A percentile compares a stretch with the other conserved stretches of the same genome.
phyloP scores from a whole-genome alignment of 2,113 vertebrate species.

The Sinocyclocheilus rhinocerous region DNA sequence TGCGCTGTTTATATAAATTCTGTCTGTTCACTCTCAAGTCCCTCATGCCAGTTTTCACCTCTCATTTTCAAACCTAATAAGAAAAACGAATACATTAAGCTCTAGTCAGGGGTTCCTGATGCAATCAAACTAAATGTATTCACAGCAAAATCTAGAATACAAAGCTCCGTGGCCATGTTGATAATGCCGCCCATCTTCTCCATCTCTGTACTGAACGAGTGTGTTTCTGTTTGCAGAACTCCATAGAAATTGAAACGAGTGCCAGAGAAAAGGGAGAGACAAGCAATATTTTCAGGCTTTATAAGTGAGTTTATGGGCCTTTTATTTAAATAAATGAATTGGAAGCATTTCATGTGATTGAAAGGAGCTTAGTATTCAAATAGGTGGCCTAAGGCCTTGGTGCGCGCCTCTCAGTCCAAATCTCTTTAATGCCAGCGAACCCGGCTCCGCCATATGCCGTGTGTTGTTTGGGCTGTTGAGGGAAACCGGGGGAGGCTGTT shows the following conservation, averaged over 20 bases:
- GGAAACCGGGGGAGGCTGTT: constrained; percentile 48
- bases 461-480: constrained; percentile 49
- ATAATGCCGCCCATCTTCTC: constrained; percentile 38
- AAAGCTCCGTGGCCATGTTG: constrained; percentile 30
- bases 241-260: constrained; percentile 39
- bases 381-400: constrained; percentile 63
- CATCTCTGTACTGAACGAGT: constrained; percentile 12
- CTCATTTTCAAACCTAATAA: constrained; percentile 59
- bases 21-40: constrained; percentile 57
- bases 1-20: constrained; percentile 84
- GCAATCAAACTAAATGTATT: constrained; percentile 48
- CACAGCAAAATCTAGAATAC: constrained; percentile 40
- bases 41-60: constrained; percentile 49
- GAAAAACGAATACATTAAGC: constrained; percentile 53
- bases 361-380: constrained; percentile 68
- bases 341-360: constrained; percentile 66
- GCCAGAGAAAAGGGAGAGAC: constrained; percentile 47
- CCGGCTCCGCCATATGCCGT: constrained; percentile 43
- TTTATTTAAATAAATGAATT: constrained; percentile 67
- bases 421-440: constrained; percentile 59
- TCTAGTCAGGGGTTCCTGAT: constrained; percentile 49
- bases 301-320: constrained; percentile 61
- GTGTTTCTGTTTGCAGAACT: neutral
- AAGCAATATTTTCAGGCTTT: constrained; percentile 54
- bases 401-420: constrained; percentile 58